Conservation (phyloP, 2,113 vertebrate species). For the Melanostigma gelatinosum region DNA sequence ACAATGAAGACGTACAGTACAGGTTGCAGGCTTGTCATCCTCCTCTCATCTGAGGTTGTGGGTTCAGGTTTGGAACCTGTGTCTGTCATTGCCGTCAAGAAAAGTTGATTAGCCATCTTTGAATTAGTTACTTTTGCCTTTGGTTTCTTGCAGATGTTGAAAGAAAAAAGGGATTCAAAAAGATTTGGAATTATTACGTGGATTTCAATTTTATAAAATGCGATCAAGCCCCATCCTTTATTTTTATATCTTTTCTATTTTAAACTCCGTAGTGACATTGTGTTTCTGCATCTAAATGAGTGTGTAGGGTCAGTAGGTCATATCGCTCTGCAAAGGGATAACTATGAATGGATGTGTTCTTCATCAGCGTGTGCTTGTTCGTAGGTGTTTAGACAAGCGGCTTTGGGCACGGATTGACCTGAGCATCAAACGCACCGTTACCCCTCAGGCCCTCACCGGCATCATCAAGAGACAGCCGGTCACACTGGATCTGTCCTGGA, state of each 20-base stretch:
- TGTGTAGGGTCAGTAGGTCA: not conserved
- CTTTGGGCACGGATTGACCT: constrained; percentile 96
- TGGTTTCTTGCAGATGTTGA: not conserved
- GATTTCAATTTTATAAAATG: not conserved
- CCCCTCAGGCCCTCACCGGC: constrained; percentile 93
- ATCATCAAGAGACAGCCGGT: constrained; percentile 97
- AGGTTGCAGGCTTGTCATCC: too few relatives aligned
- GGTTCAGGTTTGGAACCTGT: not conserved
- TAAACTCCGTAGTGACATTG: not conserved
- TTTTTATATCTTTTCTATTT: not conserved
- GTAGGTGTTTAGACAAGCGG: constrained; percentile 97
- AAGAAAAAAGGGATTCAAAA: not conserved
- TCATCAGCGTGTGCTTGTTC: not conserved
- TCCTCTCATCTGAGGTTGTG: too few relatives aligned
- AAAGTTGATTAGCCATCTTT: not conserved
- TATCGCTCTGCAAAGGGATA: not conserved
- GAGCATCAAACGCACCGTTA: constrained; percentile 93
- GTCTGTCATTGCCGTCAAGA: not conserved
- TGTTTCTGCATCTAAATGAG: not conserved
- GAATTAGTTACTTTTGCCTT: not conserved
- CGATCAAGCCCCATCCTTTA: not conserved
- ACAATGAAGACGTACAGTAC: too few relatives aligned
- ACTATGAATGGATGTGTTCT: not conserved
- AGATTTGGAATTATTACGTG: too few relatives aligned
- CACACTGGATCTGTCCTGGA: constrained; percentile 96